Percentiles rank a stretch among this genome's conserved stretches.
Evolutionary conservation across 2,797 vertebrate genomes (phyloP).

Genomic region (Hipposideros larvatus): DNA sequence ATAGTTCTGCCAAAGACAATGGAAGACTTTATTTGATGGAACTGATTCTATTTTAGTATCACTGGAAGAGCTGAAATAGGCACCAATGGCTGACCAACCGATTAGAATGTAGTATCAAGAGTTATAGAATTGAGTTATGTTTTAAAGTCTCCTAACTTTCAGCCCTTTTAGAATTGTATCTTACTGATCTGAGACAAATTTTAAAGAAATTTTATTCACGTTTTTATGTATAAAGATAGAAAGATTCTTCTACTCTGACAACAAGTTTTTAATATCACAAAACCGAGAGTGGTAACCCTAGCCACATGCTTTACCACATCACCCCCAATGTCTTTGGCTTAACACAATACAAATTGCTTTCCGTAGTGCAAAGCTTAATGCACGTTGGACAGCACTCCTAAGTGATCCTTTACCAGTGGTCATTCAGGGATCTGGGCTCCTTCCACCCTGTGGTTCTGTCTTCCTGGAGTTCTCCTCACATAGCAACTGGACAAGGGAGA

Average conservation of each 20-base stretch:
- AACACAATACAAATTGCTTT: not conserved
- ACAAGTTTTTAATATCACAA: not conserved
- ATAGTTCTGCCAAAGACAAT: constrained; percentile 14
- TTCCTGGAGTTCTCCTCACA: not conserved
- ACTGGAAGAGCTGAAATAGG: not conserved
- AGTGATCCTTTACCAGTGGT: not conserved
- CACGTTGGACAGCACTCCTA: not conserved
- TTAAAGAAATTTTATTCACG: not conserved
- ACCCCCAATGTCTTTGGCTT: not conserved
- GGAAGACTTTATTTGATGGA: not conserved
- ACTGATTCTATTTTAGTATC: not conserved
- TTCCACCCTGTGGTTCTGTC: not conserved
- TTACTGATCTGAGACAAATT: not conserved
- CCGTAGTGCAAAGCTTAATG: not conserved
- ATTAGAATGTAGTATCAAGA: not conserved
- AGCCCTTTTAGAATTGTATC: not conserved
- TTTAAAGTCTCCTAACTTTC: not conserved
- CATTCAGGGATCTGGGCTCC: not conserved
- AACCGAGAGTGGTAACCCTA: not conserved
- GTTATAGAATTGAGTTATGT: not conserved
- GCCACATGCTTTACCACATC: not conserved
- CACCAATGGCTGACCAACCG: not conserved
- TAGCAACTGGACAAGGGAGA: not conserved
- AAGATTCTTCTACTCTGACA: not conserved
- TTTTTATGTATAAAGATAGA: not conserved